A percentile compares a stretch with the other conserved stretches of the same genome.
Conservation (phyloP, 1,140 invertebrate species). For the Eurytemora carolleeae region DNA sequence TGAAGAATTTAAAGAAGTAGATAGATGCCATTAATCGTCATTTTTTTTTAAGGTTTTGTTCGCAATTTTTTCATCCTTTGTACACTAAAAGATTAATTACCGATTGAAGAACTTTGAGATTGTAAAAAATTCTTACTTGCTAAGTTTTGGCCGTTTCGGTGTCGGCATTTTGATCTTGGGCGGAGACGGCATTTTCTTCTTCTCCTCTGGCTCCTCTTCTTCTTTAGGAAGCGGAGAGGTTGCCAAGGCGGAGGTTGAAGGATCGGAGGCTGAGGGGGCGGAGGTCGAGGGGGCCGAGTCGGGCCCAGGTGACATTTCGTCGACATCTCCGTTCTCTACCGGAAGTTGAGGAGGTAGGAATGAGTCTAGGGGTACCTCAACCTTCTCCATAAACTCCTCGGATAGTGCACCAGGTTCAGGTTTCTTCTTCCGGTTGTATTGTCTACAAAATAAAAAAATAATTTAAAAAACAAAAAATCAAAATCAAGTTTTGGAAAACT, state of each 20-base stretch:
- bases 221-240: too few relatives aligned
- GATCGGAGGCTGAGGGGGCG: neutral
- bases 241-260: too few relatives aligned
- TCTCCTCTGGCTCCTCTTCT: constrained; percentile 11
- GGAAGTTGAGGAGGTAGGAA: neutral
- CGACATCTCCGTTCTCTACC: neutral
- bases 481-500: too few relatives aligned
- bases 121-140: constrained; percentile 7
- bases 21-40: too few relatives aligned
- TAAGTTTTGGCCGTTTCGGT: constrained; percentile 14
- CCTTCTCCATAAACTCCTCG: neutral
- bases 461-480: too few relatives aligned
- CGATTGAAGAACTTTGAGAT: neutral
- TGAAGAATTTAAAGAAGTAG: too few relatives aligned
- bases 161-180: constrained; percentile 15
- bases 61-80: too few relatives aligned
- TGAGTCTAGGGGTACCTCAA: neutral
- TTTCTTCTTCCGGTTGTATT: neutral
- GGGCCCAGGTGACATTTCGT: too few relatives aligned
- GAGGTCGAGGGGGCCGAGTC: neutral
- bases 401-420: neutral
- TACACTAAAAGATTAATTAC: too few relatives aligned
- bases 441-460: neutral
- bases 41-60: too few relatives aligned
- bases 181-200: constrained; percentile 8